Base-by-base conservation (phyloP, 1,140 invertebrate genomes). In the Habropoda laboriosa region DNA sequence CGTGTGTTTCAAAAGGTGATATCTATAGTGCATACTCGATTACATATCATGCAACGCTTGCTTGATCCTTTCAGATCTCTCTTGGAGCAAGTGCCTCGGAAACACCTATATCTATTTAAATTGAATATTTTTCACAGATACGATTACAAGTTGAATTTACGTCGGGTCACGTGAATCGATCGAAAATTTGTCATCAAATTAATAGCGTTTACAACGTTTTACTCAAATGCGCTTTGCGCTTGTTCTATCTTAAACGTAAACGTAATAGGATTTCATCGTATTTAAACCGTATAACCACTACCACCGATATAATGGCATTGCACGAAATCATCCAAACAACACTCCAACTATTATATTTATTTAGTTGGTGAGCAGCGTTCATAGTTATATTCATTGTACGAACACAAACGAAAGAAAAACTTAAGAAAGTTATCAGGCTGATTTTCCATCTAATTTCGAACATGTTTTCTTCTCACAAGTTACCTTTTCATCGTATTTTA, bases 41-140 rank as follows among this genome's bases (percentile, higher is more conserved):
- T 21, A 64, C 8, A 77, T 18, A n/a, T 45, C 63, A 68, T 76
- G 73, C 73, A 76, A 76, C 49, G 38, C n/a, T 30, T 21, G 12
- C 21, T 73, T 21, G n/a, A n/a, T n/a, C 42, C n/a, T 21, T 38
- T 21, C 3, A 13, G n/a, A 72, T 16, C 18, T 32, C 21, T 72
- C n/a, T 6, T 16, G 6, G 13, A 53, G 49, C 12, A 32, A 2
- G 12, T n/a, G 18, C 6, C 7, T 32, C 24, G 35, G 18, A 51
- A 68, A 12, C 38, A 47, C 57, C 30, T 40, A 57, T 27, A 7
- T 18, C 5, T 49, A n/a, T n/a, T n/a, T n/a, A n/a, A n/a, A n/a
- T 49, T 49, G 1, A 30, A 64, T 30, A n/a, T 8, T 12, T n/a
- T 13, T n/a, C 0, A 58, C 27, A 30, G 27, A 4, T 53, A 21